Percentiles rank a stretch among this genome's conserved stretches.
Evolutionary conservation across 2,797 vertebrate genomes (phyloP).

Genomic region (Valencia hispanica): DNA sequence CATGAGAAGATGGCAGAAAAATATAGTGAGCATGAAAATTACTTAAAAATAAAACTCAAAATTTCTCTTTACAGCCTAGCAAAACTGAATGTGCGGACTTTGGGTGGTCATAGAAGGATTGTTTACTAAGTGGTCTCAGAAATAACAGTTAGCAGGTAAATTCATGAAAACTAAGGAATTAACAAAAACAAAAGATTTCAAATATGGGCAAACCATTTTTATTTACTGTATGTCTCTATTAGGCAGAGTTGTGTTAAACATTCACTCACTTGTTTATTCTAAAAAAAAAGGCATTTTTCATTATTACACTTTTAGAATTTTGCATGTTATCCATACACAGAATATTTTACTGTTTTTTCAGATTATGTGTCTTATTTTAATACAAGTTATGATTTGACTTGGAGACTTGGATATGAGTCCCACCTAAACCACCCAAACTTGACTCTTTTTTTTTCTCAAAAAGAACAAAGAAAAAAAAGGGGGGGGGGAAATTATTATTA

Average conservation of each 20-base stretch:
- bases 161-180: background rate
- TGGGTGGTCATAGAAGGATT: background rate
- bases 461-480: no score
- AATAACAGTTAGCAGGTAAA: background rate
- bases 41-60: background rate
- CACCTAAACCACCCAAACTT: background rate
- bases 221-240: background rate
- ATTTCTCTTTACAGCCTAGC: constrained; percentile 1
- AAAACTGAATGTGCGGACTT: background rate
- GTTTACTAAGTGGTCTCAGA: background rate
- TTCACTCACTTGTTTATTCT: background rate
- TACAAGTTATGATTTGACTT: background rate
- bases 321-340: background rate
- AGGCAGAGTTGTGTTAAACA: background rate
- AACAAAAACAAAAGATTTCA: background rate
- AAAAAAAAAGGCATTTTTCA: background rate
- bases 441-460: no score
- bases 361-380: background rate
- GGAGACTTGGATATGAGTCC: background rate
- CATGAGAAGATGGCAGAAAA: constrained; percentile 52
- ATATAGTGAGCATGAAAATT: constrained; percentile 27
- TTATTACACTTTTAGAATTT: background rate
- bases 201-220: background rate
- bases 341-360: background rate
- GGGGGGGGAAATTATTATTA: no score